Base-by-base conservation (phyloP, 1,140 invertebrate species). In the Latrodectus geometricus region DNA sequence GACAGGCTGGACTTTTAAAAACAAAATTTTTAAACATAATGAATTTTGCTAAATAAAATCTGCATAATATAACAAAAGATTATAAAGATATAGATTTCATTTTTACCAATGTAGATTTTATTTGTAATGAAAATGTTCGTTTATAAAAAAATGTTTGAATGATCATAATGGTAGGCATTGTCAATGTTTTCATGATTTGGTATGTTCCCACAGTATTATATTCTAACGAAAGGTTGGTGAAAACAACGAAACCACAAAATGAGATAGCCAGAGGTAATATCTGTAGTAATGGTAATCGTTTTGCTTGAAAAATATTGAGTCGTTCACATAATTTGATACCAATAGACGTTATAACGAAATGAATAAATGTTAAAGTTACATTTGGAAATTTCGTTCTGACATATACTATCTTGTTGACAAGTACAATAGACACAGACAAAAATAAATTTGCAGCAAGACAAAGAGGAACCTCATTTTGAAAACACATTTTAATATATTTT, bases 221-320 rank as follows among this genome's bases (percentile, higher is more conserved):
- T 56, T 93, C 92, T 12, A 94, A 88, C 78, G 93, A 94, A 9
- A 94, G 89, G 90, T 94, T 94, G 14, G 93, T 94, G 73, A 94
- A 91, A 9, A 94, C 93, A 48, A 94, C 93, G 90, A 94, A 94
- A 52, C 93, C 93, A 90, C 93, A 94, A 89, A 94, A 94, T 17
- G 92, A 91, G 69, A 93, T 86, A 0, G 93, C 92, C n/a, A 94
- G 91, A 4, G 92, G 91, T 8, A 93, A 50, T 91, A 94, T 92
- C 23, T 92, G 91, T 56, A 90, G 85, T 4, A 94, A 88, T 5
- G 93, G 92, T 12, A 94, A 90, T 82, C 89, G 89, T 90, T 94
- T 94, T 14, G 92, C 91, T 86, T 92, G 91, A 89, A 94, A 94
- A 8, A 94, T 88, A 80, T 92, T 91, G 0, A 92, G 87, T 69